These are phyloP conservation scores for Drosophila melanosoma DNA, from an alignment of 2,888 invertebrate genomes.

Conservation along the genomic window DNA sequence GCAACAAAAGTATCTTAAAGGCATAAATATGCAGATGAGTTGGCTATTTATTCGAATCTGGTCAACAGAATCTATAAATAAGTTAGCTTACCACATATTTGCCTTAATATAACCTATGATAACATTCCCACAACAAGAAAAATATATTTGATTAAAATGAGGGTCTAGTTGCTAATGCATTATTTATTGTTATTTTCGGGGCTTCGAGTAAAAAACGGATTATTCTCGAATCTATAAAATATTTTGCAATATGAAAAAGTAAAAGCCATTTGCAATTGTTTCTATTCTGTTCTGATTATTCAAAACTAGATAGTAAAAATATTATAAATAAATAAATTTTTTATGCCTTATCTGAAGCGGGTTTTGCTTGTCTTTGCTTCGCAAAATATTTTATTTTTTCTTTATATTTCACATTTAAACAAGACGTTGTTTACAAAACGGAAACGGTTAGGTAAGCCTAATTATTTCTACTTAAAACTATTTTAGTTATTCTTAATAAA, in stretches of 20 bases:
- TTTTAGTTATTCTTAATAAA: not conserved
- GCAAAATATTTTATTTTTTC: too few relatives aligned
- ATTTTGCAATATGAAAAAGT: too few relatives aligned
- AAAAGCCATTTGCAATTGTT: too few relatives aligned
- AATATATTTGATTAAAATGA: not conserved
- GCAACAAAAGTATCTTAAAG: not conserved
- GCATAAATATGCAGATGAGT: slow-evolving; percentile 3
- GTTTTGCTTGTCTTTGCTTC: too few relatives aligned
- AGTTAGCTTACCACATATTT: not conserved
- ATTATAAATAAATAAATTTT: too few relatives aligned
- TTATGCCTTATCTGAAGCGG: too few relatives aligned
- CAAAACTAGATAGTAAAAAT: too few relatives aligned
- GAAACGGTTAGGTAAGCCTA: not conserved
- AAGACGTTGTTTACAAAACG: not conserved
- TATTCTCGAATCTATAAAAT: too few relatives aligned
- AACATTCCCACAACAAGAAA: not conserved
- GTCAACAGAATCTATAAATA: not conserved
- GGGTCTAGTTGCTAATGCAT: not conserved
- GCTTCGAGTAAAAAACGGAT: not conserved
- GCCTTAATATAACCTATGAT: not conserved
- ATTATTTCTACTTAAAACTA: not conserved
- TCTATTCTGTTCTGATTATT: too few relatives aligned
- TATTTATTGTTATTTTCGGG: not conserved
- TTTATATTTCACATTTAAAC: too few relatives aligned
- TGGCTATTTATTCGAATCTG: not conserved